Evolutionary conservation across 2,113 vertebrate genomes (phyloP), one percentile per base, ranked within the genome.

Genomic region (Pantherophis guttatus): DNA sequence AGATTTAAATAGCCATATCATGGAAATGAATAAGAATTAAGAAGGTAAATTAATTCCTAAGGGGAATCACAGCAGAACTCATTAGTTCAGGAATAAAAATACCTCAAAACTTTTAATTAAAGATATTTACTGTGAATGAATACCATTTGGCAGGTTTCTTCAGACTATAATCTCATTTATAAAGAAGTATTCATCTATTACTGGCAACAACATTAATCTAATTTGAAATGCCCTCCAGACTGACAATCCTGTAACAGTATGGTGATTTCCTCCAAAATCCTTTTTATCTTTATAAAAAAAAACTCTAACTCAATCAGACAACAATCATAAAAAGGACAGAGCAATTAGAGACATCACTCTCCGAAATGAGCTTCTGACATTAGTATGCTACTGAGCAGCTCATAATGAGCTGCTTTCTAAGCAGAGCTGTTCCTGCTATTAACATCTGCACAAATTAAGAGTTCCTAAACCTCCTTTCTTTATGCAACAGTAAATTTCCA

Each of bases 31-130:
- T 97, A 92, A 95, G 96, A 98, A 98, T 97, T 98, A 97, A 96
- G 95, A 97, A 96, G 96, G 96, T 97, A 98, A 98, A 98, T 98
- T 97, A 98, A 98, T 97, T 97, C 97, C 98, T 97, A 94, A 95
- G 98, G 97, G 97, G 97, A 98, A 98, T 98, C 96, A 96, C 95
- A 95, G 95, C 97, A 97, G 96, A 97, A 97, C 98, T 98, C 98
- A 98, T 98, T 98, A 98, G 97, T 95, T 97, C 94, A 94, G 96
- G 96, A 97, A 97, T 97, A 98, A 97, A 95, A 93, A 95, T 92
- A 98, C 97, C 97, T 97, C 97, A 98, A 97, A 98, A 98, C 97
- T 98, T 97, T 98, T 98, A 98, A 98, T 98, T 98, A 98, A 98
- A 98, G 97, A 97, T 98, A 98, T 98, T 98, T 98, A 98, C 97